Base-by-base conservation (phyloP, 1,140 invertebrate genomes). In the Bicyclus anynana region DNA sequence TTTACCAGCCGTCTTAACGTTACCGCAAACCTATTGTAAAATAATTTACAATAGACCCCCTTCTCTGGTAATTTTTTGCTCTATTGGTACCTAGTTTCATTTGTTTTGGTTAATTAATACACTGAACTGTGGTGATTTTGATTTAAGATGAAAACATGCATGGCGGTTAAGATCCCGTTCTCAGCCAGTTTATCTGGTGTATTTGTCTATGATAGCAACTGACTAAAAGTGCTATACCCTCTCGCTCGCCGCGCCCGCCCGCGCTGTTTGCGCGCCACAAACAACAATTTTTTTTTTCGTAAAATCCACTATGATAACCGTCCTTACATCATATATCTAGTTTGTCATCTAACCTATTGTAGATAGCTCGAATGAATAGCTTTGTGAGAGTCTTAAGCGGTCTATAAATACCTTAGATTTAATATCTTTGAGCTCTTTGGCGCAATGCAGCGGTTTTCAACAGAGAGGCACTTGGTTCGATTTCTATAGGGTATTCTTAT, bases 151-250 rank as follows among this genome's bases (percentile, higher is more conserved):
- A 33, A 33, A 12, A 12, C 2, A 2, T 44, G 16, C 53, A 68
- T 70, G 62, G 55, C 67, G 59, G 58, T 44, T 58, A 55, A 57
- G 21, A 60, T 61, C 55, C 54, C 27, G 40, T 57, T 49, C 61
- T 18, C 59, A 56, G 54, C 49, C 50, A 44, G 50, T 67, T 80
- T 84, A 82, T 82, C 81, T 72, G 59, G 57, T 71, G 59, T 85
- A 83, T 83, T 85, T 85, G 72, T 67, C 64, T 58, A 67, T 69
- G 80, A 83, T 83, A 84, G 78, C 68, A 66, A 64, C 58, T 69
- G 62, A 75, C 67, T 74, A 76, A 79, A 72, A 82, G 66, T 65
- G 49, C 72, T 72, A 68, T 69, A 69, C 74, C 67, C 72, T 75
- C 65, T 67, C 67, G 71, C 50, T 60, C 64, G 69, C 55, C 72